Evolutionary conservation across 2,888 invertebrate species (phyloP), one percentile per base, ranked within the genome.

Genomic region (Pristionchus exspectatus): DNA sequence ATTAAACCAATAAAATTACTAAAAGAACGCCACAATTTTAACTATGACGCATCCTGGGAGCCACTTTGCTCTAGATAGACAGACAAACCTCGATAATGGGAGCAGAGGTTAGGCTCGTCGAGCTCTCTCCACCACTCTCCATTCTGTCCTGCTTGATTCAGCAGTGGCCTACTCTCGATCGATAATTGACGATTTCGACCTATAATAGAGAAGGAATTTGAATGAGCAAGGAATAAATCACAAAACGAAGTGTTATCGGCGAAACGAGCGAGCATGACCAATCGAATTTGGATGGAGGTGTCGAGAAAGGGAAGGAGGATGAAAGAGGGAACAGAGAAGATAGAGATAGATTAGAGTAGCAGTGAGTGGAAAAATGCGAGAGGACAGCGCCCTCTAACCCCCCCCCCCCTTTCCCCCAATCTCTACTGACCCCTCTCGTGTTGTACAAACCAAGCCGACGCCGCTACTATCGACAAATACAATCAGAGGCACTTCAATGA

Each of bases 111-210:
- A 83, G 63, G 66, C 83, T 89, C 83, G 89, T 83, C 2, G 89
- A 89, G 81, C 81, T 81, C 38, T 89, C 89, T 33, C 89, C 89
- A 12, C 89, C 89, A 83, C 89, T 89, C 66, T 89, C 89, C 89
- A 89, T 89, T 44, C 33, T 56, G 74, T 89, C 24, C 33, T 56
- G 74, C 21, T 27, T n/a, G 27, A 27, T 24, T 66, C 87, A 44
- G 38, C 69, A 30, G 50, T 44, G n/a, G 50, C 50, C 81, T 81
- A 44, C 69, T 44, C 30, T n/a, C 66, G 66, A 87, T 87, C 66
- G 54, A 87, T 69, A 24, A 59, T 30, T 27, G 59, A 63, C 38
- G 83, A 83, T 50, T 83, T 83, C 54, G 84, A 81, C 81, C 81
- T 81, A n/a, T 14, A 7, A 81, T 50, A 24, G 9, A 33, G 72